A percentile compares a stretch with the other conserved stretches of the same genome.
phyloP scores from a whole-genome alignment of 1,140 invertebrate species.

The Latrodectus geometricus region DNA sequence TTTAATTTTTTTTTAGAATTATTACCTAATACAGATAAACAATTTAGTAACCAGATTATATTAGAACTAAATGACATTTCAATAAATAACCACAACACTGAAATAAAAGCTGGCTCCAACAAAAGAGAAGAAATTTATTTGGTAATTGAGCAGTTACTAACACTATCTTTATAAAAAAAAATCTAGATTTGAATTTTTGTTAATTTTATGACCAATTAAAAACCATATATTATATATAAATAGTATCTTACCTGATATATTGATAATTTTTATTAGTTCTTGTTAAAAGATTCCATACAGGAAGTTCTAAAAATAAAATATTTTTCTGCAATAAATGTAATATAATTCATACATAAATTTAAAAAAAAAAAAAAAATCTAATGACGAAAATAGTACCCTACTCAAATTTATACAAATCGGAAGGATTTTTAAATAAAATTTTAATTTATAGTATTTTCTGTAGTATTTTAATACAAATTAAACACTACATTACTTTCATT shows the following conservation, averaged over 20 bases:
- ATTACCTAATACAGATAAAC: too few relatives aligned
- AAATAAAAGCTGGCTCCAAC: too few relatives aligned
- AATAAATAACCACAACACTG: too few relatives aligned
- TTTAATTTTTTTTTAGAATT: too few relatives aligned
- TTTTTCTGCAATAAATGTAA: not conserved
- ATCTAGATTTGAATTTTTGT: not conserved
- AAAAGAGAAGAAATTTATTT: too few relatives aligned
- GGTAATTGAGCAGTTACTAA: too few relatives aligned
- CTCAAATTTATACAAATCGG: not conserved
- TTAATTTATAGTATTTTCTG: not conserved
- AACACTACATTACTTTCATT: too few relatives aligned
- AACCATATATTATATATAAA: not conserved
- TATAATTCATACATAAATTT: not conserved
- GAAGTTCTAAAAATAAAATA: slow-evolving; percentile 70
- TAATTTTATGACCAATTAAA: too few relatives aligned
- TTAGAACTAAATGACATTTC: too few relatives aligned
- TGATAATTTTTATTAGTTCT: slow-evolving; percentile 91
- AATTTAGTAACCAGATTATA: too few relatives aligned
- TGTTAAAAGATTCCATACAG: slow-evolving; percentile 90
- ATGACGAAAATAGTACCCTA: not conserved
- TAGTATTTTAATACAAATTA: too few relatives aligned
- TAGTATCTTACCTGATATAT: slow-evolving; percentile 80
- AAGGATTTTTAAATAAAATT: not conserved
- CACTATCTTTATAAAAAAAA: too few relatives aligned
- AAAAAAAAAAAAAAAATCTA: not conserved